A percentile compares a stretch with the other conserved stretches of the same genome.
These are phyloP conservation scores for Paramormyrops hopkinsi DNA, from an alignment of 2,797 vertebrate species.

Conservation along the genomic window DNA sequence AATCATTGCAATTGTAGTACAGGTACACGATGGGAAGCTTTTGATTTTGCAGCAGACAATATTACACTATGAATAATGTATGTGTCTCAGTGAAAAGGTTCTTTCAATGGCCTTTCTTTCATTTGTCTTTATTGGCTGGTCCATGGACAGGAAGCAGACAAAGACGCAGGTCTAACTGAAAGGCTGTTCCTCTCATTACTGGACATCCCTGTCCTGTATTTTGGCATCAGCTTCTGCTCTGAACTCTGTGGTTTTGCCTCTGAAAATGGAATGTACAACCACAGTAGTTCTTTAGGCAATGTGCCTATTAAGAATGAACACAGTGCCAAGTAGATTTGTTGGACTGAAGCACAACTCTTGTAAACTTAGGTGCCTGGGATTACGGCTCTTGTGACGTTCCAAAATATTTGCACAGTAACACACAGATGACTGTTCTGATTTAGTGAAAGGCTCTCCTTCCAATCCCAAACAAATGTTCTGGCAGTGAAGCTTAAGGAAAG, in stretches of 20 bases:
- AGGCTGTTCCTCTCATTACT: background rate
- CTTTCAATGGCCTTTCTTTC: background rate
- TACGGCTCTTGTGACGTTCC: background rate
- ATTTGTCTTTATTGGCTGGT: background rate
- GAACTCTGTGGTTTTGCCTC: background rate
- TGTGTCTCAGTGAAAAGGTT: background rate
- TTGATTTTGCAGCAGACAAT: background rate
- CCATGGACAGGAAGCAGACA: background rate
- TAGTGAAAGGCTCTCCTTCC: background rate
- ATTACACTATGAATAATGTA: slow-evolving; percentile 7
- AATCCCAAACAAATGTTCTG: background rate
- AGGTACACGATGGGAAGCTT: background rate
- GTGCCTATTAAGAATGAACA: background rate
- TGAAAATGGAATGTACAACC: background rate
- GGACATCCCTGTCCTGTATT: background rate
- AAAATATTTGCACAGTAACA: background rate
- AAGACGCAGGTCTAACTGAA: background rate
- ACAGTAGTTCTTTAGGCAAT: background rate
- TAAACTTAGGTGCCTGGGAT: background rate
- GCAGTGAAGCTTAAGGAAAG: background rate
- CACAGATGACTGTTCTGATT: background rate
- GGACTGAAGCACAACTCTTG: slow-evolving; percentile 17
- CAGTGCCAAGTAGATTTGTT: background rate
- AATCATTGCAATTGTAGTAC: background rate
- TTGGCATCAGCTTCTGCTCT: background rate